Percentiles rank a stretch among this genome's conserved stretches.
These are phyloP conservation scores for Atlantisia rogersi DNA, from an alignment of 2,113 vertebrate genomes.

Conservation along the genomic window DNA sequence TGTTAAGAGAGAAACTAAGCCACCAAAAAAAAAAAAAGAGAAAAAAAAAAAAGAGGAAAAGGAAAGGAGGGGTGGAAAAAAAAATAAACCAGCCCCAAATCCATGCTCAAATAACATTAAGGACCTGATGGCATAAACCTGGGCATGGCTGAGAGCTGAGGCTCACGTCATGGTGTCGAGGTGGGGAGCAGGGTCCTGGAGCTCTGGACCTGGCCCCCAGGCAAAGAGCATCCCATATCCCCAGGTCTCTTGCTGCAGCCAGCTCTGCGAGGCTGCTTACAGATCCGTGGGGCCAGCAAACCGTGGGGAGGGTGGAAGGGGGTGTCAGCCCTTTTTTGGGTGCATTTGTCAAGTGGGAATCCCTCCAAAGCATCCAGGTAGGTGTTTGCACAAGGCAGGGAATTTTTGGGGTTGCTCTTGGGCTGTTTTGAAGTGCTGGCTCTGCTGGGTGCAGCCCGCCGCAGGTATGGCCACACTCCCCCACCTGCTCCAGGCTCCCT, in stretches of 20 bases:
- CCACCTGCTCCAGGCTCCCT: background rate
- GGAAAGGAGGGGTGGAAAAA: background rate
- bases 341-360: background rate
- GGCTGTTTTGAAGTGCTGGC: background rate
- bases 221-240: background rate
- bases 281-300: background rate
- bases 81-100: slow-evolving; percentile 27
- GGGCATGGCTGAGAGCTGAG: background rate
- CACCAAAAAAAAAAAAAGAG: background rate
- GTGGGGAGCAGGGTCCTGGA: accelerated
- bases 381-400: background rate
- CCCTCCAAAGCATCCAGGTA: background rate
- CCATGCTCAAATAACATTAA: slow-evolving; percentile 83
- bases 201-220: accelerated
- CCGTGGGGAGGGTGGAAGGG: accelerated
- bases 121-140: slow-evolving; percentile 9
- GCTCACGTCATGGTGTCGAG: accelerated
- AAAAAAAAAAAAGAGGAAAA: no score
- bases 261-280: background rate
- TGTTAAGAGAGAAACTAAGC: slow-evolving; percentile 80
- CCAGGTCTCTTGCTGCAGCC: background rate
- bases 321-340: background rate
- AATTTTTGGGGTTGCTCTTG: no score
- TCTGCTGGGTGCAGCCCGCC: background rate
- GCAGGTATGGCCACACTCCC: accelerated